Base-by-base conservation (phyloP, 2,888 invertebrate genomes). In the Sesia apiformis region DNA sequence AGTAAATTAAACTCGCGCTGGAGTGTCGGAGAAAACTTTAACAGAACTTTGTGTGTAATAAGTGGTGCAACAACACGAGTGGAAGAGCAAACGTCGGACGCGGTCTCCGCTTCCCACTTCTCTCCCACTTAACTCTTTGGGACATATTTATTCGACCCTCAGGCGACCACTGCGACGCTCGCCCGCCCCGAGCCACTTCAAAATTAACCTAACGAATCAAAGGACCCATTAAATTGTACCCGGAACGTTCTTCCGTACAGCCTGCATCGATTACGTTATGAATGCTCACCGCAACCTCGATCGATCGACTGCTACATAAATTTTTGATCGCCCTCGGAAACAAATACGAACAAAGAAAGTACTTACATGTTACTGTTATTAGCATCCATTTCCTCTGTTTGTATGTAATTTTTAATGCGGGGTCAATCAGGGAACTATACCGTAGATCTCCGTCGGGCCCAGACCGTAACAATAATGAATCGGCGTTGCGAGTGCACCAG, bases 121-220 rank as follows among this genome's bases (percentile, higher is more conserved):
- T 76, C 80, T 81, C 74, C 83, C 87, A 88, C 88, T 88, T 89
- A 88, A 88, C 88, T 89, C 89, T 88, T 89, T 87, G 88, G 85
- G 89, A 89, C 88, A 89, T 89, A 89, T 89, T 89, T 89, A 89
- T 89, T 88, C 84, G 89, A 88, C 88, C 88, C 88, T 87, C 89
- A 75, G 87, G 87, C 86, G 80, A 86, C 87, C 86, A 72, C 81
- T 72, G 70, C 79, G 72, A 63, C 74, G 67, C 76, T 69, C 72
- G 64, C 70, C 67, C 73, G 72, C 72, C 74, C 75, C 61, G 55
- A 63, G 69, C 74, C 81, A 75, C 79, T 74, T 72, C 75, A 64
- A 79, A 86, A 86, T 87, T 87, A 87, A 86, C 84, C 82, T 81
- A 83, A 85, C 84, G 80, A 87, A 86, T 85, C 84, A 81, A 84